phyloP scores from a whole-genome alignment of 2,113 vertebrate genomes.

The Australoheros scitulus region DNA sequence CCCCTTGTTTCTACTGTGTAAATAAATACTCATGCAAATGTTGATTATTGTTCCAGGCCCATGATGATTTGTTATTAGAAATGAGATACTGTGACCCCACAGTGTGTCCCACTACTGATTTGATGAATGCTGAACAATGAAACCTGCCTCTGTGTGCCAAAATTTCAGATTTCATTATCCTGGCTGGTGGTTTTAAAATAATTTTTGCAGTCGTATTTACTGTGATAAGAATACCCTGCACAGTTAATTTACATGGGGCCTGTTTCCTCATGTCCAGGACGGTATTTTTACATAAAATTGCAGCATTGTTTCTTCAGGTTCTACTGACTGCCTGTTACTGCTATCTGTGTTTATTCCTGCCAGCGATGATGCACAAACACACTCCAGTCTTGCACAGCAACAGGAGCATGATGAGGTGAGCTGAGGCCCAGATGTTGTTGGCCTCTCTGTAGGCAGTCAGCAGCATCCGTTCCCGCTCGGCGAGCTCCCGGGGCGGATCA shows the following conservation, averaged over 20 bases:
- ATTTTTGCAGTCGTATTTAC: neutral
- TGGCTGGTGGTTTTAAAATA: neutral
- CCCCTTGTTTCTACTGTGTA: neutral
- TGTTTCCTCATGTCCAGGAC: neutral
- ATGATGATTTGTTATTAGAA: constrained; percentile 6
- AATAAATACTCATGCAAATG: neutral
- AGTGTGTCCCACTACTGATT: neutral
- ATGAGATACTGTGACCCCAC: neutral
- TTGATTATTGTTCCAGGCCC: neutral
- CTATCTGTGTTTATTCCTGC: neutral
- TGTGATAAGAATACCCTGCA: neutral
- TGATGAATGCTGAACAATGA: neutral
- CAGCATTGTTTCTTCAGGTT: neutral
- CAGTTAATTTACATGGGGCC: neutral
- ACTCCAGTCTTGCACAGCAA: neutral
- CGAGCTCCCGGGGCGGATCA: constrained; percentile 27
- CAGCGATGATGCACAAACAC: neutral
- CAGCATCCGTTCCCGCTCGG: constrained; percentile 57
- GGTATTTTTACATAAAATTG: neutral
- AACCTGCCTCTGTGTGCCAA: neutral
- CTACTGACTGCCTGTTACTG: neutral
- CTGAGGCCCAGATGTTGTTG: constrained; percentile 71
- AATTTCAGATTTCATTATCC: constrained; percentile 3
- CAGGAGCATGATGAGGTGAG: constrained; percentile 45
- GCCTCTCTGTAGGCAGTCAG: constrained; percentile 58